A percentile compares a stretch with the other conserved stretches of the same genome.
These are phyloP conservation scores for Urocyon cinereoargenteus DNA, from an alignment of 2,797 vertebrate genomes.

Conservation along the genomic window DNA sequence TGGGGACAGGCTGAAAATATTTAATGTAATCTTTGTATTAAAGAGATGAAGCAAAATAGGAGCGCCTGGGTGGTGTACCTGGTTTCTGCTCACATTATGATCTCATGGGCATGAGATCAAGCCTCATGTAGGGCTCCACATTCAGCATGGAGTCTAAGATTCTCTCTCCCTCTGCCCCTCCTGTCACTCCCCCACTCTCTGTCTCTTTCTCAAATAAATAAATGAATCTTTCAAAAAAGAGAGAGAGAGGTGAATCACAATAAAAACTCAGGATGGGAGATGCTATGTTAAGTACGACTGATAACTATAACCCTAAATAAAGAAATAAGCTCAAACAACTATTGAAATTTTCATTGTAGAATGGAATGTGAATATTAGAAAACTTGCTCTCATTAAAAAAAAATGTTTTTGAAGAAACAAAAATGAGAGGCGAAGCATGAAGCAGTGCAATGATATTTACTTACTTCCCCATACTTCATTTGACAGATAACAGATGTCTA, in stretches of 20 bases:
- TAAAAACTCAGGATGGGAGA: not conserved
- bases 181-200: not conserved
- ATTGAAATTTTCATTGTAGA: not conserved
- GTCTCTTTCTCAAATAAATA: not conserved
- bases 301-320: not conserved
- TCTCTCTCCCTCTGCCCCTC: not conserved
- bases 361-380: not conserved
- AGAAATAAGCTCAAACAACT: not conserved
- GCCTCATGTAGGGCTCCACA: not conserved
- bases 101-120: not conserved
- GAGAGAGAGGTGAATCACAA: not conserved
- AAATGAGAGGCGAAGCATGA: not conserved
- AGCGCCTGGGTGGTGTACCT: not conserved
- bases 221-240: not conserved
- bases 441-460: not conserved
- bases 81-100: not conserved
- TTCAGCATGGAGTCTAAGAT: not conserved
- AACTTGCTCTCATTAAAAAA: not conserved
- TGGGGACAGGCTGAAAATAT: not conserved
- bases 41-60: not conserved
- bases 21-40: not conserved
- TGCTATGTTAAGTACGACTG: not conserved
- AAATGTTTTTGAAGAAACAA: slow-evolving; percentile 39
- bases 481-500: slow-evolving; percentile 61
- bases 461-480: not conserved